phyloP scores from a whole-genome alignment of 2,113 vertebrate genomes.

The Oceanites oceanicus region DNA sequence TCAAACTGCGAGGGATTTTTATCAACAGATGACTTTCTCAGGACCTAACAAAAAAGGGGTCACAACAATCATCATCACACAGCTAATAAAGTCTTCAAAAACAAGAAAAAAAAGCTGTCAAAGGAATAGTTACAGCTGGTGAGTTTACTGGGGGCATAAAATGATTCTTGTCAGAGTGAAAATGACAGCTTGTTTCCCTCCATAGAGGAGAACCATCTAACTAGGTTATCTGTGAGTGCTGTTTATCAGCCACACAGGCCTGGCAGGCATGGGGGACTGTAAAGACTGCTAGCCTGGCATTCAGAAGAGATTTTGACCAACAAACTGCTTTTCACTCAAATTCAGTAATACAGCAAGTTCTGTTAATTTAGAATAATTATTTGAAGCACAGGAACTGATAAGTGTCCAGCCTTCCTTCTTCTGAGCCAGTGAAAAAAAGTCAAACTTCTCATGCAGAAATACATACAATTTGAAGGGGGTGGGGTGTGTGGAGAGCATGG shows the following conservation, averaged over 20 bases:
- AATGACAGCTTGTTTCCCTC: background rate
- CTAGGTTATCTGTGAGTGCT: background rate
- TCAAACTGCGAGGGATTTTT: background rate
- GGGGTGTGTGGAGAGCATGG: too few relatives aligned
- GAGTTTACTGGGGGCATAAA: background rate
- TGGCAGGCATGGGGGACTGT: background rate
- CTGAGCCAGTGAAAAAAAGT: background rate
- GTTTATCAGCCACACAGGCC: background rate
- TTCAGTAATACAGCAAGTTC: background rate
- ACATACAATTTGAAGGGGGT: background rate
- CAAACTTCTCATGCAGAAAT: background rate
- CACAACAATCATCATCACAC: slow-evolving; percentile 10
- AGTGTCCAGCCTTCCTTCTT: background rate
- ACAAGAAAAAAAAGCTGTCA: background rate
- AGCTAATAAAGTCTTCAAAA: slow-evolving; percentile 13
- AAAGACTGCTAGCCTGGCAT: background rate
- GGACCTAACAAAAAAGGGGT: slow-evolving; percentile 23
- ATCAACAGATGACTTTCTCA: slow-evolving; percentile 32
- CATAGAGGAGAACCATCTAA: background rate
- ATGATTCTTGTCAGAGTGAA: background rate
- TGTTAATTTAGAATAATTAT: background rate
- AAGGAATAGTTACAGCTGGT: slow-evolving; percentile 26
- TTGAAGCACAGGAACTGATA: background rate
- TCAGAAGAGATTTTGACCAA: background rate
- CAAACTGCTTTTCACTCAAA: background rate